A percentile compares a stretch with the other conserved stretches of the same genome.
These are phyloP conservation scores for Folsomia manolachei DNA, from an alignment of 2,888 invertebrate genomes.

Conservation along the genomic window DNA sequence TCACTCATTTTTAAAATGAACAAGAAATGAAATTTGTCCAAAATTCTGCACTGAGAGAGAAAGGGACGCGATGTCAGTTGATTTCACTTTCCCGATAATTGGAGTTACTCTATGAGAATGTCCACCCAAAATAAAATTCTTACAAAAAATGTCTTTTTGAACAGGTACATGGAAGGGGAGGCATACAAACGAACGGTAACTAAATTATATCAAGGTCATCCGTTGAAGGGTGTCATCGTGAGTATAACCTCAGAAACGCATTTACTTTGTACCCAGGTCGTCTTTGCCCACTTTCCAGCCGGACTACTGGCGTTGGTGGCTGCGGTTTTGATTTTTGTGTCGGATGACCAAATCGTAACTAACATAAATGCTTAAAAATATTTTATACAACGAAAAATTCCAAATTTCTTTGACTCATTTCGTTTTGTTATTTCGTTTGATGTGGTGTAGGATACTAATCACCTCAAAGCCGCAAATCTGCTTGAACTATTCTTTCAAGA, in stretches of 20 bases:
- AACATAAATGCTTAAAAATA: background rate
- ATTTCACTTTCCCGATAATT: background rate
- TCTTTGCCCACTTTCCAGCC: background rate
- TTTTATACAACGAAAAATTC: background rate
- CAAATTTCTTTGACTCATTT: background rate
- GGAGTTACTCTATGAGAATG: no score
- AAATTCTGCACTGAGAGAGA: background rate
- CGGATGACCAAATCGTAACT: background rate
- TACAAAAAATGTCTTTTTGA: no score
- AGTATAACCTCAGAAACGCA: background rate
- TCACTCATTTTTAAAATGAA: no score
- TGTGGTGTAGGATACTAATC: background rate
- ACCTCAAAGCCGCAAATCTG: background rate
- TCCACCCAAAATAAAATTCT: no score
- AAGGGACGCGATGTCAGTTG: no score
- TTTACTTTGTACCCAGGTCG: background rate
- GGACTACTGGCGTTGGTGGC: background rate
- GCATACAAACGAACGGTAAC: background rate
- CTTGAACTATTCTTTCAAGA: background rate
- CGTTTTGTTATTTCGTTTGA: no score
- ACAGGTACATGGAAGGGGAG: background rate
- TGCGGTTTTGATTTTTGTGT: background rate
- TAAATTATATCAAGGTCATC: no score
- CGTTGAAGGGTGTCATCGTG: no score
- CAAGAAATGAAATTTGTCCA: no score